A percentile compares a stretch with the other conserved stretches of the same genome.
Conservation (phyloP, 2,797 vertebrate genomes). For the Brachymystax lenok region DNA sequence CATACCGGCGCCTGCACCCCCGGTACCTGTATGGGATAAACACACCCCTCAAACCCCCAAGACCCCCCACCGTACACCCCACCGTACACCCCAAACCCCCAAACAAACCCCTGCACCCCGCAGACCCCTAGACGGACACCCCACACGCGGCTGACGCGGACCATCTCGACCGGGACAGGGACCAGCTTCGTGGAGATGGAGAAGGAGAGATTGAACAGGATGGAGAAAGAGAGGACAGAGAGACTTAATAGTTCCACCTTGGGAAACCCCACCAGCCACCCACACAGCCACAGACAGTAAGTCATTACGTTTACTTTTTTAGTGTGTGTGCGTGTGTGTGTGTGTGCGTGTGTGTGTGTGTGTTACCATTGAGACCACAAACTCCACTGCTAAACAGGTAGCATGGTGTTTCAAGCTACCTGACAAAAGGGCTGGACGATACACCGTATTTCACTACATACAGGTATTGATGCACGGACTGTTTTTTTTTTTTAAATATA, state of each 20-base stretch:
- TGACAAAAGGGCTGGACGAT: too few relatives aligned
- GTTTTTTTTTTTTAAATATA: too few relatives aligned
- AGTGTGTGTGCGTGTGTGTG: neutral
- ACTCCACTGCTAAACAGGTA: too few relatives aligned
- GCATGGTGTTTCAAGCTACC: too few relatives aligned
- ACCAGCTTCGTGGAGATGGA: conserved; percentile 80
- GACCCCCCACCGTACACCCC: neutral
- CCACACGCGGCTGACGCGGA: conserved; percentile 79
- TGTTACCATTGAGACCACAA: too few relatives aligned
- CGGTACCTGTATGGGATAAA: conserved; percentile 66
- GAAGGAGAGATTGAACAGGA: conserved; percentile 56
- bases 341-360: neutral
- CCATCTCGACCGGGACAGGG: conserved; percentile 79
- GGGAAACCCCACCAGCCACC: conserved; percentile 66
- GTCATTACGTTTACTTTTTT: conserved; percentile 27
- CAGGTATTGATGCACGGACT: too few relatives aligned
- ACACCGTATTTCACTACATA: too few relatives aligned
- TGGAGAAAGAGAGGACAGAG: conserved; percentile 75
- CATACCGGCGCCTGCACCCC: conserved; percentile 44
- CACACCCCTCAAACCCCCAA: conserved; percentile 58
- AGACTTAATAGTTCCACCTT: conserved; percentile 71
- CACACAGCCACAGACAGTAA: conserved; percentile 72
- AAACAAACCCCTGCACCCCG: neutral
- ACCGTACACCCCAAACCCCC: neutral
- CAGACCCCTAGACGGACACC: neutral